These are phyloP conservation scores for Silurus lanzhouensis DNA, from an alignment of 2,797 vertebrate genomes.

Conservation along the genomic window DNA sequence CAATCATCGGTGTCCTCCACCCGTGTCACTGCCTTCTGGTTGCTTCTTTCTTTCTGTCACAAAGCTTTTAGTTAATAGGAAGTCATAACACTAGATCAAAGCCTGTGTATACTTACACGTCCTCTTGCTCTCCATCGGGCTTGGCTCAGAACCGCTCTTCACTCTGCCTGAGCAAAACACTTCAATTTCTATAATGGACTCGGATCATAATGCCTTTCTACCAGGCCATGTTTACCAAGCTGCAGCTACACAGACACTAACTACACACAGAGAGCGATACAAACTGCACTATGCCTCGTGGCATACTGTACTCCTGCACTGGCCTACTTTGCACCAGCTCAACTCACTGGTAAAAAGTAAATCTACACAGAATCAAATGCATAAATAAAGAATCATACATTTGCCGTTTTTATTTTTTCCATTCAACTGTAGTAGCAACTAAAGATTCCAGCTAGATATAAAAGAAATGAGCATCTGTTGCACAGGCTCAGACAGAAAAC, in stretches of 20 bases:
- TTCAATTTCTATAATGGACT: constrained; percentile 79
- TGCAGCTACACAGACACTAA: constrained; percentile 40
- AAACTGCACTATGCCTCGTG: constrained; percentile 34
- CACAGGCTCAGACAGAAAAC: constrained; percentile 29
- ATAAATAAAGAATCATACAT: constrained; percentile 41
- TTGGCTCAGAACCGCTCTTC: constrained; percentile 37
- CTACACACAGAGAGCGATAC: constrained; percentile 47
- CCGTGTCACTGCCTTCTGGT: constrained; percentile 25
- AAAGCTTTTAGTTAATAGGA: constrained; percentile 55
- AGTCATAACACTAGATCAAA: constrained; percentile 41
- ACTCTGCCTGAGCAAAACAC: constrained; percentile 64
- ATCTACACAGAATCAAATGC: constrained; percentile 35
- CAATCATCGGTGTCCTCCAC: constrained; percentile 33
- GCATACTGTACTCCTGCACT: constrained; percentile 36
- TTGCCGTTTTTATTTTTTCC: constrained; percentile 23
- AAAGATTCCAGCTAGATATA: constrained; percentile 48
- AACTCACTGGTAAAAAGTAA: constrained; percentile 41
- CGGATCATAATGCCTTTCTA: constrained; percentile 72
- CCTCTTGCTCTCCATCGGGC: constrained; percentile 28
- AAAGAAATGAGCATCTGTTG: constrained; percentile 39
- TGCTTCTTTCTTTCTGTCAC: constrained; percentile 27
- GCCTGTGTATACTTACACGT: constrained; percentile 27
- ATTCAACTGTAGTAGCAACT: constrained; percentile 16
- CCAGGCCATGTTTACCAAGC: constrained; percentile 61
- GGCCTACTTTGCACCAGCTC: constrained; percentile 45